Evolutionary conservation across 2,797 vertebrate genomes (phyloP).

Genomic region (Enteromius paludinosus): DNA sequence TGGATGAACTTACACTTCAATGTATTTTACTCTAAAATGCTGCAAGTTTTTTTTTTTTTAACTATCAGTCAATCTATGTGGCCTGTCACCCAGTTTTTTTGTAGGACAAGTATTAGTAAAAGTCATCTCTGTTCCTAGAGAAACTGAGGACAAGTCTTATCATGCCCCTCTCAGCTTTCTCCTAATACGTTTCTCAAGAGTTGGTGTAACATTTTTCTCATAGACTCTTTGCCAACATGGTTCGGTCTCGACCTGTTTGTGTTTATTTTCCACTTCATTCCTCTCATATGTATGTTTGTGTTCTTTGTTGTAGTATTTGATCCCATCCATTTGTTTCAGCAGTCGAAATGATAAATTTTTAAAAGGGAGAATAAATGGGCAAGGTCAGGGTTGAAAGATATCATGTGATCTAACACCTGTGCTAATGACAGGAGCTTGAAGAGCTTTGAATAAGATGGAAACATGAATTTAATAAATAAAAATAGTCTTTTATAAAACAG

Average conservation of each 20-base stretch:
- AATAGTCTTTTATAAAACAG: not conserved
- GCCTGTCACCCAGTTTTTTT: constrained; percentile 21
- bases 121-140: constrained; percentile 38
- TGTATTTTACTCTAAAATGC: not conserved
- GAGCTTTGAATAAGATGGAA: not conserved
- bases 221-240: constrained; percentile 47
- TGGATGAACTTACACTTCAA: not conserved
- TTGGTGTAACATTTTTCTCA: constrained; percentile 55
- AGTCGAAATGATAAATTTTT: not conserved
- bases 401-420: constrained; percentile 18
- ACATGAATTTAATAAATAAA: not conserved
- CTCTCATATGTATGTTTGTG: not conserved
- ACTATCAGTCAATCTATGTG: not conserved
- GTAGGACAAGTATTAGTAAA: not conserved
- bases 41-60: not conserved
- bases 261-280: constrained; percentile 15
- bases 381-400: not conserved
- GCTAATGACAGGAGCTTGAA: not conserved
- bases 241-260: constrained; percentile 61
- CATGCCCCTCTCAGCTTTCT: constrained; percentile 45
- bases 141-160: constrained; percentile 42
- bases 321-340: not conserved
- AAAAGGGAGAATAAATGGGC: not conserved
- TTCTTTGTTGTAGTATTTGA: constrained; percentile 14
- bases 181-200: constrained; percentile 53